Conservation (phyloP, 2,113 vertebrate species). For the Trematocara variabile region DNA sequence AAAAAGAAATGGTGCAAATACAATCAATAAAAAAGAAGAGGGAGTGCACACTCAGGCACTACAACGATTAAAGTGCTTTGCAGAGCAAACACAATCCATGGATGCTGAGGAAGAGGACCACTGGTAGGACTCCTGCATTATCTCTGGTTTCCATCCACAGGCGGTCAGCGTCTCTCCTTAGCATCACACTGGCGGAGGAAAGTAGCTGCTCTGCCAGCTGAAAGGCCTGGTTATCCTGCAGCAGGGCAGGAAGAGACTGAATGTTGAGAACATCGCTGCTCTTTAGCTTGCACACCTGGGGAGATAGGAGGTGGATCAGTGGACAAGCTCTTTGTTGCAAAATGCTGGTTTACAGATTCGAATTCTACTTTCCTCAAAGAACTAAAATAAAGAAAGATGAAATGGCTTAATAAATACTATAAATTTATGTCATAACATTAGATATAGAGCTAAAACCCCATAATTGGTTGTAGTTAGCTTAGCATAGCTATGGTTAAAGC, state of each 20-base stretch:
- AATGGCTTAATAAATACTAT: background rate
- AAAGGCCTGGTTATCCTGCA: slow-evolving; percentile 71
- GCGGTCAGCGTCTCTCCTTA: slow-evolving; percentile 63
- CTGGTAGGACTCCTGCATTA: slow-evolving; percentile 27
- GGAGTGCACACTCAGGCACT: background rate
- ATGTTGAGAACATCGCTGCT: slow-evolving; percentile 45
- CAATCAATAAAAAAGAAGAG: background rate
- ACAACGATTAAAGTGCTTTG: background rate
- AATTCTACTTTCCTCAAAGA: background rate
- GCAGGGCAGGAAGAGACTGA: slow-evolving; percentile 52
- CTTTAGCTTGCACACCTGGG: slow-evolving; percentile 69
- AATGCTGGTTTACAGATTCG: background rate
- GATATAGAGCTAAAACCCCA: background rate
- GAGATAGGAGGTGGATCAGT: background rate
- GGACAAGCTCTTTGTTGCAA: background rate
- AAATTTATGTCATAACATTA: background rate
- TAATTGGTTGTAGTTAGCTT: background rate
- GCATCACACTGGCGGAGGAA: slow-evolving; percentile 53
- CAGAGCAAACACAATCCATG: slow-evolving; percentile 73
- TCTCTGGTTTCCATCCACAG: slow-evolving; percentile 59
- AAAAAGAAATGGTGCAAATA: background rate
- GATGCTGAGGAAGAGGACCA: slow-evolving; percentile 77
- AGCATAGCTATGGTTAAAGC: background rate
- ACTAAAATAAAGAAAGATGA: background rate
- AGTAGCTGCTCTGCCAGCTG: slow-evolving; percentile 73